Evolutionary conservation across 2,113 vertebrate species (phyloP).

Genomic region (Prinia subflava): DNA sequence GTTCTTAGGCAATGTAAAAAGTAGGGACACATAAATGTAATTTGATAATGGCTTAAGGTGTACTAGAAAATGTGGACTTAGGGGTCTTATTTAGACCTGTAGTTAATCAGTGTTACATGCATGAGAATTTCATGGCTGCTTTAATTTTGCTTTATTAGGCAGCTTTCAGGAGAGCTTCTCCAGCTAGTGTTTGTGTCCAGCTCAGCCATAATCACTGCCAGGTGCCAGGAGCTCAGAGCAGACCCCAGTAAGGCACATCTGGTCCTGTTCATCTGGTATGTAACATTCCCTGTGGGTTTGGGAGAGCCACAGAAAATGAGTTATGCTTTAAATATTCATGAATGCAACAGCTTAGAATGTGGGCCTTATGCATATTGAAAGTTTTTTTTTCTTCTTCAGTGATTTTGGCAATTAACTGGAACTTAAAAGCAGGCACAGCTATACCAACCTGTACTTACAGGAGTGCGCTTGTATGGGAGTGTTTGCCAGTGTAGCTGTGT

Average conservation of each 20-base stretch:
- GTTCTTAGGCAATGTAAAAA: conserved; percentile 54
- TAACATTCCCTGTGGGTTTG: neutral
- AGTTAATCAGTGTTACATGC: conserved; percentile 44
- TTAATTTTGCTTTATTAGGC: conserved; percentile 24
- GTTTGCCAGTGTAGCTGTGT: neutral
- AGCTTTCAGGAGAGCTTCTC: conserved; percentile 19
- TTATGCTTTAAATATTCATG: neutral
- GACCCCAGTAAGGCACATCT: neutral
- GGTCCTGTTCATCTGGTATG: neutral
- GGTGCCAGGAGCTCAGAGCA: neutral
- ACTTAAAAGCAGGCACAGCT: neutral
- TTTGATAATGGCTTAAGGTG: conserved; percentile 46
- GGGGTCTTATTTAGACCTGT: conserved; percentile 47
- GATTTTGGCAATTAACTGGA: neutral
- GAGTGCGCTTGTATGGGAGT: neutral
- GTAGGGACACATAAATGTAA: neutral
- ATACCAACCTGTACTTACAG: neutral
- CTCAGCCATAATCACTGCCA: neutral
- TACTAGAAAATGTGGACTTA: conserved; percentile 39
- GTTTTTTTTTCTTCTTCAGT: neutral
- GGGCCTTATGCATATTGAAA: neutral
- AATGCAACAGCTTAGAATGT: neutral
- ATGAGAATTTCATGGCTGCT: neutral
- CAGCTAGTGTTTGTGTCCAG: neutral
- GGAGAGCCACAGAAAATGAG: neutral